Conservation (phyloP, 2,888 invertebrate species). For the Dorcus hopei region DNA sequence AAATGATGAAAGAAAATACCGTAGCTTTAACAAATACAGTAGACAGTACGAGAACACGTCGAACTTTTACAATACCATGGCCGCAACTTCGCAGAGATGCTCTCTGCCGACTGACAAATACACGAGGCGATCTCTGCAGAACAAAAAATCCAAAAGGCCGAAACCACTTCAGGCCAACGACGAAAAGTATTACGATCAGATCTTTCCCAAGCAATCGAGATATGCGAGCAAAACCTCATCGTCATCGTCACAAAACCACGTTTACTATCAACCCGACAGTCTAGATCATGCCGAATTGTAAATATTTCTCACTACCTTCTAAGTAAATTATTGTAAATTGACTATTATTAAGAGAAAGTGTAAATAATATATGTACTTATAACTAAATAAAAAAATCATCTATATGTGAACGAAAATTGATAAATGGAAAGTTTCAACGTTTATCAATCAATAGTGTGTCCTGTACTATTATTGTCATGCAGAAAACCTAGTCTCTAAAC, state of each 20-base stretch:
- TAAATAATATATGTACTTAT: constrained; percentile 11
- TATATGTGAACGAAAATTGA: background rate
- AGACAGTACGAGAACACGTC: constrained; percentile 37
- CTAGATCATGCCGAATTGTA: constrained; percentile 48
- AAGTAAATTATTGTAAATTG: constrained; percentile 9
- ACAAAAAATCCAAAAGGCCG: constrained; percentile 50
- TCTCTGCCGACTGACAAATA: constrained; percentile 31
- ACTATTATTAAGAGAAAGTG: constrained; percentile 4
- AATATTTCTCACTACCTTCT: constrained; percentile 31
- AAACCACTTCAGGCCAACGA: constrained; percentile 59
- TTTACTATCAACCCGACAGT: constrained; percentile 44
- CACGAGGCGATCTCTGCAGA: constrained; percentile 28
- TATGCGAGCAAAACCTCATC: constrained; percentile 21
- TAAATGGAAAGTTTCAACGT: background rate
- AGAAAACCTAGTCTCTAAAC: background rate
- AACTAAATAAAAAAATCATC: background rate
- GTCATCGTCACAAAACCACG: constrained; percentile 34
- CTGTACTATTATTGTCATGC: background rate
- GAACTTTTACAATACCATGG: constrained; percentile 34
- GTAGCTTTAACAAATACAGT: constrained; percentile 43
- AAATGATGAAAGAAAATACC: constrained; percentile 35
- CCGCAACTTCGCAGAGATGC: constrained; percentile 33
- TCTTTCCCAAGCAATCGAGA: constrained; percentile 51
- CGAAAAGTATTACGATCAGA: constrained; percentile 60
- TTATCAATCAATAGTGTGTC: background rate